Evolutionary conservation across 1,140 invertebrate genomes (phyloP).

Genomic region (Ephestia elutella): DNA sequence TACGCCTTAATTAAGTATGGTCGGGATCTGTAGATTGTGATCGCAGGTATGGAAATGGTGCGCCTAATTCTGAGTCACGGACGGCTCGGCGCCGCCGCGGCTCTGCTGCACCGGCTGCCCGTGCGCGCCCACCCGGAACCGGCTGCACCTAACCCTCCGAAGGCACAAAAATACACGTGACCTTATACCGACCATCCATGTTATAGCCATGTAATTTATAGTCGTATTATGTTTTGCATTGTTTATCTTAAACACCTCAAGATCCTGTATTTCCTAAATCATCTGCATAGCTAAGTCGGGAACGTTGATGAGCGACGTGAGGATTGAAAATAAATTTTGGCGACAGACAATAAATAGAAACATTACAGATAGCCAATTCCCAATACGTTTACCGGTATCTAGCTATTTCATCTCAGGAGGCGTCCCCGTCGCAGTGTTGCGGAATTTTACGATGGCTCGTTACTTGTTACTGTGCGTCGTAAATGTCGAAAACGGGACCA

Average conservation of each 20-base stretch:
- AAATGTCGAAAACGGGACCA: conserved; percentile 9
- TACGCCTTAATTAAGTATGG: conserved; percentile 61
- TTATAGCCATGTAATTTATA: not conserved
- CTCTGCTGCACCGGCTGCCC: conserved; percentile 22
- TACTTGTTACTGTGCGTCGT: conserved; percentile 7
- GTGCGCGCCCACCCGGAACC: conserved; percentile 34
- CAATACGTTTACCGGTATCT: not conserved
- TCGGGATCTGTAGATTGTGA: conserved; percentile 53
- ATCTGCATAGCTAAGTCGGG: not conserved
- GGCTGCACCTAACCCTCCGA: conserved; percentile 19
- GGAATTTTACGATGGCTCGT: conserved; percentile 9
- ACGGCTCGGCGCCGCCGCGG: conserved; percentile 30
- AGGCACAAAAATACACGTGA: conserved; percentile 12
- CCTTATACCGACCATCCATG: not conserved
- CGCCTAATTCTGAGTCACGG: conserved; percentile 60
- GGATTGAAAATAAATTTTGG: not conserved
- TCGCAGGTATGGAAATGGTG: conserved; percentile 53
- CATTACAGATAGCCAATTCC: not conserved
- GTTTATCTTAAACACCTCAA: not conserved
- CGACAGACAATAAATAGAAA: not conserved
- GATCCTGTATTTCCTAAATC: not conserved
- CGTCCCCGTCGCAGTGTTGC: conserved; percentile 1
- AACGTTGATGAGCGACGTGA: not conserved
- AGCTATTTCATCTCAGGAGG: not conserved
- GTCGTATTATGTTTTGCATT: not conserved